Base-by-base conservation (phyloP, 2,113 vertebrate genomes). In the Leiothrix lutea region DNA sequence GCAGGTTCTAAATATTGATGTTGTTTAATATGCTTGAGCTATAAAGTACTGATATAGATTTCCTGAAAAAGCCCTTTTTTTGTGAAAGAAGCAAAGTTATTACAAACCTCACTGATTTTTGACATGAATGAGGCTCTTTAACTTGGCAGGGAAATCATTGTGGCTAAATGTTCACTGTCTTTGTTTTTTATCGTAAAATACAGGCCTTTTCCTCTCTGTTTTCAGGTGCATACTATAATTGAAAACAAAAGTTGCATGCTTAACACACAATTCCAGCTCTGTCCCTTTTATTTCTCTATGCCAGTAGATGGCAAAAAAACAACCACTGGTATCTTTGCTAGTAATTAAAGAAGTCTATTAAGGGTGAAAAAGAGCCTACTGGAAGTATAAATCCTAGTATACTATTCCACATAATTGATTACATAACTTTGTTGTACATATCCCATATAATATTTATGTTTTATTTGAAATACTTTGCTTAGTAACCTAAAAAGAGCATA, bases 1-100 rank as follows among this genome's bases (percentile, higher is more conserved):
- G 26, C 78, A 66, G 14, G 70, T 88, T 96, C 62, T 96, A 95
- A 94, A 97, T 95, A 81, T 45, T 82, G 35, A 91, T 92, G 9
- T 36, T 74, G 62, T 94, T 86, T 75, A 74, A 73, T 86, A 24
- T 69, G 28, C 29, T 88, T 66, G 26, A 17, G 5, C 38, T 87
- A 33, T 31, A 84, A 80, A 88, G 79, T 65, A 78, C 25, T 86
- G 14, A 35, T 80, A 70, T 5, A 65, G 71, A 38, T 96, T 94
- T 90, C 40, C 75, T 86, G 48, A 75, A 61, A 94, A 89, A 78
- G 3, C 17, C n/a, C 6, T 31, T 65, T 60, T 92, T 95, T 84
- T 40, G 47, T 65, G 62, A 60, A 95, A 83, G 65, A 90, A 80
- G 24, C 74, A 53, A 62, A 23, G 45, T 85, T 94, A 71, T 91